Base-by-base conservation (phyloP, 2,797 vertebrate genomes). In the Anableps anableps region DNA sequence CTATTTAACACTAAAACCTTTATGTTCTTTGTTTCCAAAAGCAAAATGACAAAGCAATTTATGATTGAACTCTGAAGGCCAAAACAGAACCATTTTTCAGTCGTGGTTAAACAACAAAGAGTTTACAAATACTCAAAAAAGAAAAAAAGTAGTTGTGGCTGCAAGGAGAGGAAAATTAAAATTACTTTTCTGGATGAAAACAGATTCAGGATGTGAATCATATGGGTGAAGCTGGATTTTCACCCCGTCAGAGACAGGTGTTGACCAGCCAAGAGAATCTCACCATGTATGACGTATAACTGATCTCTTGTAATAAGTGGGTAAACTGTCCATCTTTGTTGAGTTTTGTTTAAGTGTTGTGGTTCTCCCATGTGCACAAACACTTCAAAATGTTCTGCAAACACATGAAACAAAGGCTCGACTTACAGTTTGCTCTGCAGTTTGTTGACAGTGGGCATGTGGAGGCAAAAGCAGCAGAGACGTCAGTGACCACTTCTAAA, bases 101-200 rank as follows among this genome's bases (percentile, higher is more conserved):
- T 66, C 10, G 34, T 38, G 62, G 62, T 66, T 66, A 66, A 21
- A 66, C 17, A 66, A 62, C 3, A 66, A 38, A 38, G 62, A 70
- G 38, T 16, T 43, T n/a, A 19, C 11, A n/a, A 45, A 70, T n/a
- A 70, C 11, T 43, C 1, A 38, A 21, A 8, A 36, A 36, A 64
- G 0, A 13, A 68, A 38, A 38, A 0, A 26, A 6, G 10, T n/a
- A 14, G 66, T 1, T 16, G 66, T 43, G 11, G 11, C 5, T 23
- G 43, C 38, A 34, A 81, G 79, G 58, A 53, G 23, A 77, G 26
- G 31, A 47, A 83, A 66, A 73, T 53, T 51, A 9, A 72, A 84
- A 5, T 9, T 31, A 50, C 14, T 0, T 11, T 31, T n/a, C 3
- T 16, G 74, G 45, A 58, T 16, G 21, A 23, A 55, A 68, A 23